Evolutionary conservation across 2,113 vertebrate genomes (phyloP), one percentile per base, ranked within the genome.

Genomic region (Leptodactylus fuscus): DNA sequence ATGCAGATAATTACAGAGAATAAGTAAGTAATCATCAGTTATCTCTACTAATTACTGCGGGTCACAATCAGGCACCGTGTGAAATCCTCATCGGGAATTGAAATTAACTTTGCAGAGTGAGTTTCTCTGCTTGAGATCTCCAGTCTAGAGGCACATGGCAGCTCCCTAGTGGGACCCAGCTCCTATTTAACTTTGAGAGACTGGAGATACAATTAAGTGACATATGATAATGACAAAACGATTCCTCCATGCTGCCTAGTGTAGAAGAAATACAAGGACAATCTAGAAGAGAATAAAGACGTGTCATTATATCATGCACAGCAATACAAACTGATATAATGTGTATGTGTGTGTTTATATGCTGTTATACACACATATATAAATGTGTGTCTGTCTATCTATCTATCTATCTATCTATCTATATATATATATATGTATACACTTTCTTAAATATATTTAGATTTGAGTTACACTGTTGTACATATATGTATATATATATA

Each of bases 1-100:
- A 97, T 97, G 90, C 93, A 96, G 97, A 97, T 99, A 97, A 99
- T 98, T 97, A 97, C 95, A 94, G 96, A 92, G 96, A 95, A 95
- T 96, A 96, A 97, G 95, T 97, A 97, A 98, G 97, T 95, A 97
- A 97, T 98, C 98, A 98, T 98, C 98, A 98, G 97, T 96, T 92
- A 96, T 96, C 95, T 96, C 95, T 96, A 96, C 97, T 99, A 99
- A 99, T 99, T 98, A 98, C 95, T 94, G 95, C 92, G 95, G 96
- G 97, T 99, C 96, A 97, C 94, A 95, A 95, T 93, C 95, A 95
- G 95, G 91, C 93, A 91, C 92, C 91, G 93, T 90, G 92, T 89
- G 95, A 96, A 96, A 93, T 94, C 94, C 95, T 97, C 95, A 91
- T 91, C 93, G 96, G 97, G 97, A 97, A 96, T 96, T 95, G 93